A percentile compares a stretch with the other conserved stretches of the same genome.
phyloP scores from a whole-genome alignment of 2,888 invertebrate species.

The Colostygia pectinataria region DNA sequence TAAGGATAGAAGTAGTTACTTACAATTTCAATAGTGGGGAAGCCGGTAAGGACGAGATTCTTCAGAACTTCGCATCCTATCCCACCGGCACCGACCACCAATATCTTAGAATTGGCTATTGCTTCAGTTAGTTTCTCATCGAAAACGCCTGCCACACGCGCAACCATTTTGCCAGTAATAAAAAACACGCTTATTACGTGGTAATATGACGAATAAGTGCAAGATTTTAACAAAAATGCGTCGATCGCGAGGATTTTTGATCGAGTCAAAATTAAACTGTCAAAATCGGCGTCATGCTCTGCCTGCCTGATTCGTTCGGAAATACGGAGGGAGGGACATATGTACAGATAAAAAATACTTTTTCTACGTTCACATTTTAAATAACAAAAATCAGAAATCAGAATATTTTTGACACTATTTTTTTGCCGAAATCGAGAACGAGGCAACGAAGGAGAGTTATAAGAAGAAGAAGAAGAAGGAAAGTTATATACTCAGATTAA shows the following conservation, averaged over 20 bases:
- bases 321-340: not conserved
- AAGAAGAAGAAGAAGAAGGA: too few relatives aligned
- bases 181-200: conserved; percentile 28
- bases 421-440: too few relatives aligned
- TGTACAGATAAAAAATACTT: not conserved
- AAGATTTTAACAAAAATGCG: conserved; percentile 36
- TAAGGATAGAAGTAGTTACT: conserved; percentile 57
- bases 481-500: too few relatives aligned
- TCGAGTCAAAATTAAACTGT: conserved; percentile 36
- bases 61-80: conserved; percentile 99
- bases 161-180: conserved; percentile 82
- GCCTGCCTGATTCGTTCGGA: not conserved
- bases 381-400: too few relatives aligned
- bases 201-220: conserved; percentile 37
- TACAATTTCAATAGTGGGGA: conserved; percentile 96
- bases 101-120: conserved; percentile 87
- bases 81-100: conserved; percentile 98
- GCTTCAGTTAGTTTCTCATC: conserved; percentile 85
- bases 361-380: too few relatives aligned
- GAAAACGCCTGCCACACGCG: conserved; percentile 86
- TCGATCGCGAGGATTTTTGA: conserved; percentile 34
- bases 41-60: conserved; percentile 97
- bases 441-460: too few relatives aligned
- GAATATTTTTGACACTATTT: too few relatives aligned
- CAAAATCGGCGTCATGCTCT: conserved; percentile 65